Evolutionary conservation across 1,140 invertebrate species (phyloP).

Genomic region (Proctacanthus coquilletti): DNA sequence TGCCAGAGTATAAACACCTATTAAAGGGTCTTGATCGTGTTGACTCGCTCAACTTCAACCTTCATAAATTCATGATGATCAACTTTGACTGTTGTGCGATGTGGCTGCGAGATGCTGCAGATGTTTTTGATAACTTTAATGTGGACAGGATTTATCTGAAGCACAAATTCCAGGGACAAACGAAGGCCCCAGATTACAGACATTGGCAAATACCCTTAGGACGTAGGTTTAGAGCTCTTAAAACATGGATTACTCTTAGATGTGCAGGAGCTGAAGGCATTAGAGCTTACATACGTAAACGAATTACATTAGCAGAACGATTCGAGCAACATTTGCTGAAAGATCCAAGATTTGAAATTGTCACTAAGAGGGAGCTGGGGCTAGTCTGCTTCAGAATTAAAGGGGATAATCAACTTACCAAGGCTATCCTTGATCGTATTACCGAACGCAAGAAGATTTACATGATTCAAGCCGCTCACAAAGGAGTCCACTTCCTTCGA

Average conservation of each 20-base stretch:
- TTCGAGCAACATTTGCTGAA: slow-evolving; percentile 53
- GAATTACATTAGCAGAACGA: slow-evolving; percentile 55
- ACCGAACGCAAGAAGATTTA: slow-evolving; percentile 69
- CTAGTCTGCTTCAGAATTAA: slow-evolving; percentile 79
- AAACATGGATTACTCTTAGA: slow-evolving; percentile 87
- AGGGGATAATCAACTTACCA: slow-evolving; percentile 56
- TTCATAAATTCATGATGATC: slow-evolving; percentile 83
- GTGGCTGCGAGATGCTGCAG: slow-evolving; percentile 69
- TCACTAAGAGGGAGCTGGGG: slow-evolving; percentile 54
- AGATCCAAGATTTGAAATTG: slow-evolving; percentile 67
- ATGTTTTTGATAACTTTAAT: slow-evolving; percentile 73
- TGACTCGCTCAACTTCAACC: slow-evolving; percentile 81
- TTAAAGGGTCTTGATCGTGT: slow-evolving; percentile 67
- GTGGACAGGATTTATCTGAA: slow-evolving; percentile 84
- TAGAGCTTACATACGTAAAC: slow-evolving; percentile 59
- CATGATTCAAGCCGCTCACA: slow-evolving; percentile 58
- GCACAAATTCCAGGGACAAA: slow-evolving; percentile 48
- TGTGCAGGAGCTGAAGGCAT: slow-evolving; percentile 68
- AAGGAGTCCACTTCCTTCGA: slow-evolving; percentile 55
- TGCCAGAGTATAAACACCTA: slow-evolving; percentile 72
- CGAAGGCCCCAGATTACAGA: slow-evolving; percentile 71
- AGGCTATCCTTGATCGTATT: slow-evolving; percentile 56
- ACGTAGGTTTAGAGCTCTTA: slow-evolving; percentile 77
- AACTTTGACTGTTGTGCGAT: slow-evolving; percentile 85
- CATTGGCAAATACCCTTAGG: slow-evolving; percentile 92